Evolutionary conservation across 2,797 vertebrate species (phyloP).

Genomic region (Hydrocynus forskahlii): DNA sequence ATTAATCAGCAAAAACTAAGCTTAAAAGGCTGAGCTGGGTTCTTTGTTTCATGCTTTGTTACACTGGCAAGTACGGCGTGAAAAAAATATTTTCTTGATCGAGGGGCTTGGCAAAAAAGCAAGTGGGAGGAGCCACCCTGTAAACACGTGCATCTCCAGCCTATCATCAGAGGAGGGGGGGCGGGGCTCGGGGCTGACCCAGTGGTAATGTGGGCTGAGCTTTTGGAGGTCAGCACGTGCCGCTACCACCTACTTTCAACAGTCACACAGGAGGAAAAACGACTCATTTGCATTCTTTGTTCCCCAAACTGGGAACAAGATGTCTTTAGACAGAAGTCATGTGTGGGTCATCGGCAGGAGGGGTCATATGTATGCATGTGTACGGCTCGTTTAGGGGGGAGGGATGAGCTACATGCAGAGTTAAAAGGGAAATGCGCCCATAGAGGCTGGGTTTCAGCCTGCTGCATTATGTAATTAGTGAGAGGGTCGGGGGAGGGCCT

Average conservation of each 20-base stretch:
- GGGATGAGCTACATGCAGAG: slow-evolving; percentile 17
- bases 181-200: slow-evolving; percentile 40
- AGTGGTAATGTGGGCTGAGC: slow-evolving; percentile 36
- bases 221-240: slow-evolving; percentile 53
- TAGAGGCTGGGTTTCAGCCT: slow-evolving; percentile 31
- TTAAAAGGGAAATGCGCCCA: slow-evolving; percentile 2
- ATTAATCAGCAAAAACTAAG: slow-evolving; percentile 1
- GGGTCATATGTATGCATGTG: background rate
- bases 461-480: slow-evolving; percentile 65
- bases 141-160: slow-evolving; percentile 69
- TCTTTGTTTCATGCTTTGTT: slow-evolving; percentile 24
- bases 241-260: slow-evolving; percentile 31
- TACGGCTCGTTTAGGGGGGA: slow-evolving; percentile 3
- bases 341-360: slow-evolving; percentile 46
- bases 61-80: slow-evolving; percentile 31
- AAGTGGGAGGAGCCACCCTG: slow-evolving; percentile 61
- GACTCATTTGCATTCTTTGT: slow-evolving; percentile 70
- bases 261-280: slow-evolving; percentile 49
- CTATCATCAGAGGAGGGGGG: slow-evolving; percentile 64
- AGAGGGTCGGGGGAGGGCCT: slow-evolving; percentile 48
- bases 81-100: slow-evolving; percentile 51
- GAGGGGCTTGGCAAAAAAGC: slow-evolving; percentile 48
- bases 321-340: slow-evolving; percentile 65
- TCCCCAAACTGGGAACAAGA: slow-evolving; percentile 66
- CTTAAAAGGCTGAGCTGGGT: background rate